Conservation (phyloP, 2,797 vertebrate species). For the Sarcophilus harrisii region DNA sequence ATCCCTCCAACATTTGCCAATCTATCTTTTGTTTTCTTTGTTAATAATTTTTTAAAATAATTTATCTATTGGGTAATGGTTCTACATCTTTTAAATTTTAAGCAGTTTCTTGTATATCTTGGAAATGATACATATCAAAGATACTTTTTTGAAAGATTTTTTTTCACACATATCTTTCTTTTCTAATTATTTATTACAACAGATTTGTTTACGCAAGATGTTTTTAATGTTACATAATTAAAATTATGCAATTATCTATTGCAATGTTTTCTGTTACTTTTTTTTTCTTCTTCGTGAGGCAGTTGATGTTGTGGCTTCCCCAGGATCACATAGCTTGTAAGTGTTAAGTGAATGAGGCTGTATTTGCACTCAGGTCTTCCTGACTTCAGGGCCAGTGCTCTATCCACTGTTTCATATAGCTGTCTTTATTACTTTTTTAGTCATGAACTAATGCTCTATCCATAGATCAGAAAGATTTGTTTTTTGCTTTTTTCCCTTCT, state of each 20-base stretch:
- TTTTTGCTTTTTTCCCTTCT: neutral
- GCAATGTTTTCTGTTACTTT: neutral
- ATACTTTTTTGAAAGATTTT: neutral
- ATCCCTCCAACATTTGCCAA: neutral
- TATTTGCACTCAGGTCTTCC: too few relatives aligned
- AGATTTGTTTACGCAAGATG: neutral
- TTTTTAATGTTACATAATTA: neutral
- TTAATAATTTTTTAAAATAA: neutral
- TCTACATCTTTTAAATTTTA: neutral
- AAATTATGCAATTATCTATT: neutral
- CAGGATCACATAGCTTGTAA: too few relatives aligned
- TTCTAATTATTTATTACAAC: neutral
- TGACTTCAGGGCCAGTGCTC: too few relatives aligned
- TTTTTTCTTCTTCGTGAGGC: too few relatives aligned
- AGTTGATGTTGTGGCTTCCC: too few relatives aligned
- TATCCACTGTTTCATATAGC: too few relatives aligned
- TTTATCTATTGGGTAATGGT: neutral
- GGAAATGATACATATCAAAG: neutral
- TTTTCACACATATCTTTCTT: neutral
- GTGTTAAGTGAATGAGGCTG: too few relatives aligned
- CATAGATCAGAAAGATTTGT: neutral
- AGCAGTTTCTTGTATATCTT: neutral
- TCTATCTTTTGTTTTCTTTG: neutral
- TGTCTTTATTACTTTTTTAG: neutral
- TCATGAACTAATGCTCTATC: neutral